phyloP scores from a whole-genome alignment of 2,888 invertebrate species.

The Pollenia labialis region DNA sequence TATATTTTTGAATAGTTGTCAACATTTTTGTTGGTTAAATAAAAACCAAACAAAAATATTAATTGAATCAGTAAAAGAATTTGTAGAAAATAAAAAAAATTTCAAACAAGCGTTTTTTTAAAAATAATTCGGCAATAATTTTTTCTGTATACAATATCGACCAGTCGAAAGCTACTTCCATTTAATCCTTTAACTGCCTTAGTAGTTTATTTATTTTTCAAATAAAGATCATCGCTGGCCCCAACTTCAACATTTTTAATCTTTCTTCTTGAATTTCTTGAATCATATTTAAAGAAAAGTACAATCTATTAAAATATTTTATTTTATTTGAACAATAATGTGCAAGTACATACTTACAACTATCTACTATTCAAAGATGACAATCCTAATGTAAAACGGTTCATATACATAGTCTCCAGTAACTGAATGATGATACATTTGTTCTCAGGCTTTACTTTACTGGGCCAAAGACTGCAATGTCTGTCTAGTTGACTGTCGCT shows the following conservation, averaged over 20 bases:
- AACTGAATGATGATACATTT: neutral
- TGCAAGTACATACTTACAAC: neutral
- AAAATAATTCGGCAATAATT: too few relatives aligned
- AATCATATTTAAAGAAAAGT: conserved; percentile 7
- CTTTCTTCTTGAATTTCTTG: conserved; percentile 1
- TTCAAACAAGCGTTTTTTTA: too few relatives aligned
- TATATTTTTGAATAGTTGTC: too few relatives aligned
- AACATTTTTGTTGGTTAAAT: too few relatives aligned
- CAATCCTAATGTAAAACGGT: neutral
- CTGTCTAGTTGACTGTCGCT: neutral
- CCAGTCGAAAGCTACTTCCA: too few relatives aligned
- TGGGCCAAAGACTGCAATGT: conserved; percentile 5
- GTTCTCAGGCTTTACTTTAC: neutral
- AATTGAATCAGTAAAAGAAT: too few relatives aligned
- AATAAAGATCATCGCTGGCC: too few relatives aligned
- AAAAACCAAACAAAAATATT: too few relatives aligned
- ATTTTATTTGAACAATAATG: conserved; percentile 39
- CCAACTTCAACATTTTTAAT: neutral
- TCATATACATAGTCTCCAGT: neutral
- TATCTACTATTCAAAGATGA: conserved; percentile 5
- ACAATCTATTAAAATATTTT: conserved; percentile 47
- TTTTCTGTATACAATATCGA: too few relatives aligned
- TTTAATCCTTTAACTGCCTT: too few relatives aligned
- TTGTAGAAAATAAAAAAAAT: too few relatives aligned
- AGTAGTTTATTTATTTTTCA: neutral